phyloP scores from a whole-genome alignment of 2,113 vertebrate genomes.

The Mesembrinibis cayennensis region DNA sequence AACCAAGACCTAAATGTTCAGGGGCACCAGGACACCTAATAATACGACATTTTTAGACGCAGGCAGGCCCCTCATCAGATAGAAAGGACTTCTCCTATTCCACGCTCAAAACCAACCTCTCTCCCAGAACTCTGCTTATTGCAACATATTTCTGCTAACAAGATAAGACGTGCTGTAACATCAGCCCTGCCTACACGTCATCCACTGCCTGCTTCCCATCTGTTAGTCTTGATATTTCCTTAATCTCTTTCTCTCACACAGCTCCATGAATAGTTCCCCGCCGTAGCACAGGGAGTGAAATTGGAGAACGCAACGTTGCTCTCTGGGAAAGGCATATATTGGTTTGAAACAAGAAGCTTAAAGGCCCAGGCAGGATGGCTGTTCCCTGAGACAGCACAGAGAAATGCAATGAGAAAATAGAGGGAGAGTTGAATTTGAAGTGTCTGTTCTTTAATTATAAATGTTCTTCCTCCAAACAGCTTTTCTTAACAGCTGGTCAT shows the following conservation, averaged over 20 bases:
- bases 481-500: slow-evolving; percentile 66
- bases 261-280: slow-evolving; percentile 25
- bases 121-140: slow-evolving; percentile 13
- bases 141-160: slow-evolving; percentile 51
- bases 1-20: background rate
- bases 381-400: background rate
- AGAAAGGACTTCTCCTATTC: background rate
- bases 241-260: slow-evolving; percentile 42
- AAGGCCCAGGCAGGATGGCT: slow-evolving; percentile 3
- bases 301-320: background rate
- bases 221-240: slow-evolving; percentile 54
- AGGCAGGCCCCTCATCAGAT: background rate
- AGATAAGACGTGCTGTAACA: slow-evolving; percentile 55
- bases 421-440: slow-evolving; percentile 35
- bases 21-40: background rate
- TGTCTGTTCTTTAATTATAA: slow-evolving; percentile 63
- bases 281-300: slow-evolving; percentile 29
- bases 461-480: slow-evolving; percentile 64
- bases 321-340: slow-evolving; percentile 7
- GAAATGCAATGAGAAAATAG: slow-evolving; percentile 25
- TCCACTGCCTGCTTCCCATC: slow-evolving; percentile 54
- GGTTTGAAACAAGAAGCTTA: background rate
- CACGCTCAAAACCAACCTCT: background rate
- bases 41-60: background rate
- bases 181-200: slow-evolving; percentile 58